These are phyloP conservation scores for Oscheius sp. DNA, from an alignment of 2,888 invertebrate species.

Conservation along the genomic window DNA sequence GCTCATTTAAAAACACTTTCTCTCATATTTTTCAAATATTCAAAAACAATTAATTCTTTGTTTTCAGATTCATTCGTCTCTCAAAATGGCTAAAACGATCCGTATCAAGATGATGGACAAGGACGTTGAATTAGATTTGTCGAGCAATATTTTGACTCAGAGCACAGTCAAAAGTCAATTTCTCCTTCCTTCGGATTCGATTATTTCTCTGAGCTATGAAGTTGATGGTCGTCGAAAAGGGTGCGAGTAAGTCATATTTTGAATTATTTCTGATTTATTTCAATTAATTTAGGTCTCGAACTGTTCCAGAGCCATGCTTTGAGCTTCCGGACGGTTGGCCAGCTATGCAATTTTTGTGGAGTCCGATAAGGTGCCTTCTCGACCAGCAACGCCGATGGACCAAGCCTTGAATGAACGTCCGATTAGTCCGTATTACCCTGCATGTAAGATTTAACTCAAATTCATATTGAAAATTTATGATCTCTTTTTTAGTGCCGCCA, in stretches of 20 bases:
- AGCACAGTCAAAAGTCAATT: neutral
- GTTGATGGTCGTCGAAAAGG: neutral
- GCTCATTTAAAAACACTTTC: no score
- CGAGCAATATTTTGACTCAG: neutral
- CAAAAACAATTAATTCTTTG: constrained; percentile 37
- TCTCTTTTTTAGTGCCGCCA: no score
- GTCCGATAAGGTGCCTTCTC: constrained; percentile 2
- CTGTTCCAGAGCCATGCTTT: constrained; percentile 1
- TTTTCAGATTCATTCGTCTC: constrained; percentile 28
- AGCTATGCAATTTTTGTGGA: neutral
- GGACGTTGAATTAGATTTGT: neutral
- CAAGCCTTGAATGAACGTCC: constrained; percentile 1
- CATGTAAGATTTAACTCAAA: constrained; percentile 1
- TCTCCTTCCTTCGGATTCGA: constrained; percentile 1
- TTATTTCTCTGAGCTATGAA: constrained; percentile 14
- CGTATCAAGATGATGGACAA: constrained; percentile 8
- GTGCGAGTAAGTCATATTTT: constrained; percentile 21
- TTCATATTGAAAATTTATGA: no score
- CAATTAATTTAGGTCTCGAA: constrained; percentile 17
- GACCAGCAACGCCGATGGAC: constrained; percentile 14
- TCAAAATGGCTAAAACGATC: constrained; percentile 4
- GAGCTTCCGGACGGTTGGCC: neutral
- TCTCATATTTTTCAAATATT: no score
- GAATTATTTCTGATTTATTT: constrained; percentile 21
- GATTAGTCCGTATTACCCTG: neutral